phyloP scores from a whole-genome alignment of 2,888 invertebrate genomes.

The Masnerella sp. region DNA sequence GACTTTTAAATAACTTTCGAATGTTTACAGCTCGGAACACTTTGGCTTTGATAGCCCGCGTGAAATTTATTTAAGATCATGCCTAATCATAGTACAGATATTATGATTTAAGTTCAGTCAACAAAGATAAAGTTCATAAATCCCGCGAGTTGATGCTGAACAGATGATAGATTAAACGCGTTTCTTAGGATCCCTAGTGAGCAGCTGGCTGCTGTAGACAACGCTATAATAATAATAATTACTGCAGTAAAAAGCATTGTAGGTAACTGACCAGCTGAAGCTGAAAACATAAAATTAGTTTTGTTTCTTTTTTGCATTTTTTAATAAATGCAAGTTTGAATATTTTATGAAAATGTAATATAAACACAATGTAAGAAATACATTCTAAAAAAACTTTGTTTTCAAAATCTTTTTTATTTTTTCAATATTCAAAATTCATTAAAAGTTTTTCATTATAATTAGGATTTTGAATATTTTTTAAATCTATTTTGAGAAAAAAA shows the following conservation, averaged over 20 bases:
- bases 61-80: slow-evolving; percentile 21
- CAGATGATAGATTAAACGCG: slow-evolving; percentile 30
- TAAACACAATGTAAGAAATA: too few relatives aligned
- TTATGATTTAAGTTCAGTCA: slow-evolving; percentile 3
- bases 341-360: too few relatives aligned
- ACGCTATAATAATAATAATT: not conserved
- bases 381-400: too few relatives aligned
- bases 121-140: slow-evolving; percentile 21
- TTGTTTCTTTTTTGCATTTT: too few relatives aligned
- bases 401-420: too few relatives aligned
- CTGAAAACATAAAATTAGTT: too few relatives aligned
- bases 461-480: not conserved
- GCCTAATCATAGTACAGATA: slow-evolving; percentile 11
- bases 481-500: too few relatives aligned
- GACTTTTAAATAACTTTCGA: slow-evolving; percentile 19
- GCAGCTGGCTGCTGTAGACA: not conserved
- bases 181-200: not conserved
- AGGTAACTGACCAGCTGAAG: too few relatives aligned
- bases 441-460: too few relatives aligned
- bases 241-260: too few relatives aligned
- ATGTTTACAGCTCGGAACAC: slow-evolving; percentile 19
- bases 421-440: too few relatives aligned
- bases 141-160: slow-evolving; percentile 3
- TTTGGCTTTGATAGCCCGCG: not conserved
- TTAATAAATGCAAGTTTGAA: too few relatives aligned